Base-by-base conservation (phyloP, 2,888 invertebrate genomes). In the Myathropa florea region DNA sequence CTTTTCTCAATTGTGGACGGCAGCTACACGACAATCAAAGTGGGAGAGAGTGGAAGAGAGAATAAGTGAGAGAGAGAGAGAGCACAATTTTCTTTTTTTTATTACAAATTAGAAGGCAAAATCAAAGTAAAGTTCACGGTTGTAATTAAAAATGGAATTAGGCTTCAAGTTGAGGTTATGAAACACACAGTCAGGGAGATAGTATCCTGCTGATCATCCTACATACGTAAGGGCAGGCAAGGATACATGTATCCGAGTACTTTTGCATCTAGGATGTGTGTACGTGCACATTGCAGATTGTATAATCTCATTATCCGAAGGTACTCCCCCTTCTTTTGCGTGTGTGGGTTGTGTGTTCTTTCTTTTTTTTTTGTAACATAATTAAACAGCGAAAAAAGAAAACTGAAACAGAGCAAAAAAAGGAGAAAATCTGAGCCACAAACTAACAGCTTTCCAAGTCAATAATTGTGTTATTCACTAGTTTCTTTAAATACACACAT, bases 371-470 rank as follows among this genome's bases (percentile, higher is more conserved):
- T 72, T 76, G 36, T 65, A 61, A 28, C 65, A n/a, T 75, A 75
- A 68, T 83, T 78, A 72, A 12, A 71, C 30, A 70, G 67, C n/a
- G 63, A 61, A 68, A 59, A 65, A 33, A 10, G 26, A 30, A 75
- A 60, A 75, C 65, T 75, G 26, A 59, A 55, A 79, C 18, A 68
- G 53, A 53, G 26, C 28, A 30, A 65, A 59, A 53, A 72, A 76
- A 71, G 81, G 57, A n/a, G 33, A 24, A 26, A 72, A 72, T 78
- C 77, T 78, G 73, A 64, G 64, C 81, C 77, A 76, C 84, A 72
- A 84, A 84, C 84, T 84, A 84, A 84, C 84, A 84, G 84, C 81
- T 81, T 77, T 81, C 64, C 85, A 77, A 81, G 85, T 81, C 85
- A 85, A 77, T 85, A 85, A 85, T 81, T 81, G 71, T 85, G 81